Evolutionary conservation across 2,797 vertebrate species (phyloP), one percentile per base, ranked within the genome.

Genomic region (Phalloptychus januarius): DNA sequence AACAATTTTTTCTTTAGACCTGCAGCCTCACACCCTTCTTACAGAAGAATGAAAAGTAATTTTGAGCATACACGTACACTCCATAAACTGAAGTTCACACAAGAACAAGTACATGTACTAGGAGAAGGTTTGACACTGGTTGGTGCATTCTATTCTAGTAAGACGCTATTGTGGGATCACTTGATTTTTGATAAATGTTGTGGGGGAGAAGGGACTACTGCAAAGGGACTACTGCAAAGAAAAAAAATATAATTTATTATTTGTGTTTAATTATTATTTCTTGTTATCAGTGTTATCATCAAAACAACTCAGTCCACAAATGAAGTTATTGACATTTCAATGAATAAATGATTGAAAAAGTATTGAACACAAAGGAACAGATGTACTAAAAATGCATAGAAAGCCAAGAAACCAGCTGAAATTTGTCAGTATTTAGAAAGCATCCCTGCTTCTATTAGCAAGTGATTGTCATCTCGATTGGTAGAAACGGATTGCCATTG

Each of bases 11-110:
- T 7, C 2, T n/a, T 44, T 18, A 44, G 38, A 45, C 38, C 72
- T 74, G 72, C 23, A 1, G 36, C 73, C n/a, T 74, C 38, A 58
- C 73, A 33, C 73, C 73, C 54, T 75, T 75, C 28, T 45, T 12
- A n/a, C 71, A 45, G 56, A 74, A 58, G 13, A 74, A 56, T 31
- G 8, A 44, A 74, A 58, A 28, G 52, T 58, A 31, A 28, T 54
- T 56, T 38, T n/a, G n/a, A 44, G 40, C 7, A 16, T 2, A 54
- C 11, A 10, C 2, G 11, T n/a, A 15, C 25, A 20, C 52, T 54
- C 13, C 1, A 23, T n/a, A 13, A n/a, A 40, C 72, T n/a, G 48
- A 54, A 54, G 36, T 38, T 38, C 48, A 54, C 48, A 73, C 72
- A 69, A 42, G 10, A 69, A 42, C 38, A 42, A 44, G 23, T 69